Percentiles rank a stretch among this genome's conserved stretches.
These are phyloP conservation scores for Rissa tridactyla DNA, from an alignment of 2,113 vertebrate species.

Conservation along the genomic window DNA sequence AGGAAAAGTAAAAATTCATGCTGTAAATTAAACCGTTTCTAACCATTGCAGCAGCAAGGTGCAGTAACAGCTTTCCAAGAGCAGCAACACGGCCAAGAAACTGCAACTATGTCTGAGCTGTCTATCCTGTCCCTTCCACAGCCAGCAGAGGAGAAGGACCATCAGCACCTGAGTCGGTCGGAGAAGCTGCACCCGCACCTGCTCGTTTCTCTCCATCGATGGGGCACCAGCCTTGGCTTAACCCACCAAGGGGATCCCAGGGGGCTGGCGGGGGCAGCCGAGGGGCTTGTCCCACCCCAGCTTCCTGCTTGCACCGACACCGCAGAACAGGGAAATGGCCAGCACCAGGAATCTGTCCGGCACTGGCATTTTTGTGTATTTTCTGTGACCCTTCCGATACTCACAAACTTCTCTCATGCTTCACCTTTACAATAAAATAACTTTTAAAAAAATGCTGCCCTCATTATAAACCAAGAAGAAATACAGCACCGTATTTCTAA, in stretches of 20 bases:
- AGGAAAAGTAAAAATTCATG: background rate
- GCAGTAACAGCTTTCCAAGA: background rate
- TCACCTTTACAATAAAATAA: background rate
- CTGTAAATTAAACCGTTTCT: background rate
- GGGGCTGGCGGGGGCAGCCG: background rate
- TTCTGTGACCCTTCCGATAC: background rate
- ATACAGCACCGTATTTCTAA: background rate
- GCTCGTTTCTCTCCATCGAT: fast-evolving
- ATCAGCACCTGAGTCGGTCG: fast-evolving
- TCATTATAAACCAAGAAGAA: background rate
- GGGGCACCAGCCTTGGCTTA: background rate
- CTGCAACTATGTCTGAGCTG: background rate
- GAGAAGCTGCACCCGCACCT: background rate
- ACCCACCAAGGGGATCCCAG: background rate
- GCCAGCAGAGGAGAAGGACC: background rate
- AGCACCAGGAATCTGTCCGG: background rate
- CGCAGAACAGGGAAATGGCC: fast-evolving
- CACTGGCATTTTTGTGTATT: background rate
- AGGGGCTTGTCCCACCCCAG: background rate
- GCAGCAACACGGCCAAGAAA: background rate
- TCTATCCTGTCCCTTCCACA: background rate
- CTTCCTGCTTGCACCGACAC: background rate
- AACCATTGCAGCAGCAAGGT: background rate
- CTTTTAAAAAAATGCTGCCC: background rate
- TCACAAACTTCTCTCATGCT: fast-evolving